Percentiles rank a stretch among this genome's conserved stretches.
Evolutionary conservation across 1,140 invertebrate genomes (phyloP).

Genomic region (Liolophura sinensis): DNA sequence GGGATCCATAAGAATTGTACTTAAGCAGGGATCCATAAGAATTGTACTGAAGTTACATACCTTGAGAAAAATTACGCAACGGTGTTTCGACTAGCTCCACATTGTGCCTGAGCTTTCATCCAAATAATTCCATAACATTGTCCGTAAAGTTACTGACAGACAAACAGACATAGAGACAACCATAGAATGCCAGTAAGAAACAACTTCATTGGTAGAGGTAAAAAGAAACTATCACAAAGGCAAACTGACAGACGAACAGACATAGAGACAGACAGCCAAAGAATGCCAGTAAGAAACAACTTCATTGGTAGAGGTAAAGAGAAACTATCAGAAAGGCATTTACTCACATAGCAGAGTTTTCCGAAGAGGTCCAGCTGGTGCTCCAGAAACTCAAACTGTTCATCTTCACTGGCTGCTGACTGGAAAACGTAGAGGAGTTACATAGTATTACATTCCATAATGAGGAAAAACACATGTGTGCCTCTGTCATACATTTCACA

Average conservation of each 20-base stretch:
- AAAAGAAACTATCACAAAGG: too few relatives aligned
- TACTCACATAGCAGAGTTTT: slow-evolving; percentile 49
- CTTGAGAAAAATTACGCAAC: too few relatives aligned
- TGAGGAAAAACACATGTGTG: slow-evolving; percentile 1
- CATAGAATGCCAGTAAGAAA: background rate
- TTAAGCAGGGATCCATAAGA: too few relatives aligned
- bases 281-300: background rate
- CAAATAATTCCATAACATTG: too few relatives aligned
- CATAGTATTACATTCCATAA: background rate
- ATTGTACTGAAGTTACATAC: too few relatives aligned
- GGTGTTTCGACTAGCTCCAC: too few relatives aligned
- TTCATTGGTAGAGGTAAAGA: too few relatives aligned
- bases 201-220: too few relatives aligned
- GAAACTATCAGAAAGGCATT: too few relatives aligned
- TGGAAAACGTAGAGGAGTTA: slow-evolving; percentile 5
- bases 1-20: too few relatives aligned
- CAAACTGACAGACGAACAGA: background rate
- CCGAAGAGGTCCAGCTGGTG: slow-evolving; percentile 53
- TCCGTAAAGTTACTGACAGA: too few relatives aligned
- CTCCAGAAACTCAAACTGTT: slow-evolving; percentile 49
- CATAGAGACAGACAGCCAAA: background rate
- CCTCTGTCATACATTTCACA: background rate
- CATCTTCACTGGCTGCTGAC: slow-evolving; percentile 22
- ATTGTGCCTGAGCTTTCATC: too few relatives aligned
- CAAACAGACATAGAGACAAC: background rate